Percentiles rank a stretch among this genome's conserved stretches.
Conservation (phyloP, 37 sponge, comb jelly and placozoan genomes). For the Halisarca cf. caerulea region DNA sequence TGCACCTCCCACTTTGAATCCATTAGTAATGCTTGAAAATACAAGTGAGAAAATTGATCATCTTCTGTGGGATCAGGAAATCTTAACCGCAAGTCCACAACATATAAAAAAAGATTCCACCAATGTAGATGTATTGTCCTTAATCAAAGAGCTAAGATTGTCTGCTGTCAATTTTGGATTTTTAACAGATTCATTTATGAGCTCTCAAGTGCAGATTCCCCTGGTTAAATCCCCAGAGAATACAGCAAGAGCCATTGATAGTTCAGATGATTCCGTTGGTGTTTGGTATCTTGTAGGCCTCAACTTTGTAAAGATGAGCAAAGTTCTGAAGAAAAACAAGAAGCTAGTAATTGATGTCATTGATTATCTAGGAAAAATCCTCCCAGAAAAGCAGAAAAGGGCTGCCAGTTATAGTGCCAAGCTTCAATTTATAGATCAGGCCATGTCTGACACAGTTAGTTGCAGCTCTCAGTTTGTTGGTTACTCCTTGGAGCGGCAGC, state of each 20-base stretch:
- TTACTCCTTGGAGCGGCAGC: conserved; percentile 32
- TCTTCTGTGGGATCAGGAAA: background rate
- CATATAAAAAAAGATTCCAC: no score
- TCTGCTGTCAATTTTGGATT: background rate
- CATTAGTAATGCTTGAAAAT: background rate
- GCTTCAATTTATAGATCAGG: conserved; percentile 11
- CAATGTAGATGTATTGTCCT: background rate
- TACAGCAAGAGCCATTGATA: conserved; percentile 35
- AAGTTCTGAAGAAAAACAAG: background rate
- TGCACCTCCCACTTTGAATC: background rate
- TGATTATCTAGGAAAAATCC: background rate
- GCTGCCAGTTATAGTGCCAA: background rate
- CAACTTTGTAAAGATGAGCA: background rate
- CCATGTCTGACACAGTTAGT: conserved; percentile 21
- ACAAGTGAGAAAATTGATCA: background rate
- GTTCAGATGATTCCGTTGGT: background rate
- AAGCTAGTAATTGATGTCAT: conserved; percentile 10
- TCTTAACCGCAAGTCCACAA: background rate
- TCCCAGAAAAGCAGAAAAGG: background rate
- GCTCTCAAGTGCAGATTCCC: conserved; percentile 55
- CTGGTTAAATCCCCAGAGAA: conserved; percentile 41
- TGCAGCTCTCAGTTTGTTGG: conserved; percentile 10
- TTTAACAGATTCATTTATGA: conserved; percentile 70
- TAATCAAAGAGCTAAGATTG: background rate
- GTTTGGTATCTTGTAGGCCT: conserved; percentile 25